Conservation (phyloP, 2,888 invertebrate species). For the Calephelis perditalis region DNA sequence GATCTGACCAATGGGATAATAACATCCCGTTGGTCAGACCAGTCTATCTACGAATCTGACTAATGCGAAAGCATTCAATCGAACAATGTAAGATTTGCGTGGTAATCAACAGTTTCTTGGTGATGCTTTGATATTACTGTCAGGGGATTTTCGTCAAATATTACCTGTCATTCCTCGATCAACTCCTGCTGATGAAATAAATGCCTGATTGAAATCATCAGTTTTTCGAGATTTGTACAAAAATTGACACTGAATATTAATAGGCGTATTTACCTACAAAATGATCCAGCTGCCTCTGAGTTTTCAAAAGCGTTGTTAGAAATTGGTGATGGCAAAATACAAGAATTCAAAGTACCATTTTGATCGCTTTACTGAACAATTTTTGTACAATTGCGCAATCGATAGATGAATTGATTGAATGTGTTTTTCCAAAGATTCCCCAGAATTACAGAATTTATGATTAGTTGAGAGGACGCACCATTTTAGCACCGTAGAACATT, state of each 20-base stretch:
- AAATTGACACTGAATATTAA: conserved; percentile 22
- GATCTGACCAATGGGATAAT: too few relatives aligned
- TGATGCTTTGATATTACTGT: too few relatives aligned
- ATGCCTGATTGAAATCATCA: conserved; percentile 4
- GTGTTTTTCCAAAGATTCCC: conserved; percentile 25
- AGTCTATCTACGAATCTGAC: too few relatives aligned
- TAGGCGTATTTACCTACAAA: conserved; percentile 23
- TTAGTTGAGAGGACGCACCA: conserved; percentile 21
- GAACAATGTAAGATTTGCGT: too few relatives aligned
- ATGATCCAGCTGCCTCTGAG: conserved; percentile 19
- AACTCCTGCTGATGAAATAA: conserved; percentile 16
- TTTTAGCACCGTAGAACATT: conserved; percentile 22
- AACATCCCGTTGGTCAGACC: too few relatives aligned
- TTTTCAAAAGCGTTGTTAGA: conserved; percentile 24
- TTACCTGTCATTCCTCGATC: too few relatives aligned
- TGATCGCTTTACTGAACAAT: conserved; percentile 23
- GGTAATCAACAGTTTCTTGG: too few relatives aligned
- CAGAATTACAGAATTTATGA: conserved; percentile 21
- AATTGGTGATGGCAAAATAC: conserved; percentile 25
- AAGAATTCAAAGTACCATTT: conserved; percentile 23
- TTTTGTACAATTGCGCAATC: conserved; percentile 25
- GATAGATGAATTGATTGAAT: conserved; percentile 26
- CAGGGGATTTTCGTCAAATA: too few relatives aligned
- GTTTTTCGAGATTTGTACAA: conserved; percentile 14
- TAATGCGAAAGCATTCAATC: too few relatives aligned